Base-by-base conservation (phyloP, 1,140 invertebrate species). In the Leucophenga varia region DNA sequence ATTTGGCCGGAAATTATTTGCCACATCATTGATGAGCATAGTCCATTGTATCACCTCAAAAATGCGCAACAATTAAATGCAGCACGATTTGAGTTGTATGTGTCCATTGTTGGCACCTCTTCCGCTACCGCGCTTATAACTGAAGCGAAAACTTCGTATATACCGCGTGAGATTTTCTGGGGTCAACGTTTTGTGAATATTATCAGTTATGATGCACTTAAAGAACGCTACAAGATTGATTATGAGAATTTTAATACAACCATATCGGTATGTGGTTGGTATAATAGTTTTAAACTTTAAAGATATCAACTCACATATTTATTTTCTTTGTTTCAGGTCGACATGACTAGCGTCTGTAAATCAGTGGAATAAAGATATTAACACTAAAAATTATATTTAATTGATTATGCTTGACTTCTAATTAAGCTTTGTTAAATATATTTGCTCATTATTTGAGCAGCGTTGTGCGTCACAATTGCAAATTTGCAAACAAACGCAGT, bases 221-320 rank as follows among this genome's bases (percentile, higher is more conserved):
- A 90, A 31, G 88, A 94, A 44, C 87, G 88, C 21, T 98, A 97
- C 76, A 82, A 91, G 56, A 91, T 98, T 13, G 93, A 98, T 75
- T 97, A 96, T 70, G 89, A 87, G 19, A 84, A 91, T 55, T 98
- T 98, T 75, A 91, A 98, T 72, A 87, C 86, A 52, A 96, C 93
- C 9, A 71, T 72, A 31, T 70, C 72, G 38, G 72, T 69, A n/a
- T n/a, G n/a, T n/a, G n/a, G n/a, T n/a, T n/a, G n/a, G n/a, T n/a
- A n/a, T n/a, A n/a, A n/a, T n/a, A n/a, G n/a, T n/a, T n/a, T n/a
- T n/a, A n/a, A n/a, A n/a, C n/a, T n/a, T n/a, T n/a, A n/a, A n/a
- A n/a, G n/a, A n/a, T n/a, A n/a, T n/a, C n/a, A n/a, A n/a, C n/a
- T n/a, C n/a, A n/a, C n/a, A n/a, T n/a, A n/a, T n/a, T n/a, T n/a